Evolutionary conservation across 2,113 vertebrate genomes (phyloP).

Genomic region (human (Homo sapiens)): GRCh38 chr2:112338501-112339000

Average conservation of each 20-base stretch:
- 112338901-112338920: no score
- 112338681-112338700: neutral
- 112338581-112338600: slow-evolving; percentile 24
- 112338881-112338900: neutral
- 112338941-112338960: no score
- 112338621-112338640: neutral
- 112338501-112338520: neutral
- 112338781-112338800: slow-evolving; percentile 7
- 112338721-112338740: slow-evolving; percentile 39
- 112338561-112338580: neutral
- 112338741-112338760: neutral
- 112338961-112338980: no score
- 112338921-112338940: no score
- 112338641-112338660: neutral
- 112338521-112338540: slow-evolving; percentile 12
- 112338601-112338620: neutral
- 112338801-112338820: slow-evolving; percentile 1
- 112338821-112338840: neutral
- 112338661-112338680: neutral
- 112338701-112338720: slow-evolving; percentile 36
- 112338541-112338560: slow-evolving; percentile 18
- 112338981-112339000: no score
- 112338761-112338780: neutral
- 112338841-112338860: no score
- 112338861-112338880: neutral